These are phyloP conservation scores for Pyrrhosoma nymphula DNA, from an alignment of 2,888 invertebrate species.

Conservation along the genomic window DNA sequence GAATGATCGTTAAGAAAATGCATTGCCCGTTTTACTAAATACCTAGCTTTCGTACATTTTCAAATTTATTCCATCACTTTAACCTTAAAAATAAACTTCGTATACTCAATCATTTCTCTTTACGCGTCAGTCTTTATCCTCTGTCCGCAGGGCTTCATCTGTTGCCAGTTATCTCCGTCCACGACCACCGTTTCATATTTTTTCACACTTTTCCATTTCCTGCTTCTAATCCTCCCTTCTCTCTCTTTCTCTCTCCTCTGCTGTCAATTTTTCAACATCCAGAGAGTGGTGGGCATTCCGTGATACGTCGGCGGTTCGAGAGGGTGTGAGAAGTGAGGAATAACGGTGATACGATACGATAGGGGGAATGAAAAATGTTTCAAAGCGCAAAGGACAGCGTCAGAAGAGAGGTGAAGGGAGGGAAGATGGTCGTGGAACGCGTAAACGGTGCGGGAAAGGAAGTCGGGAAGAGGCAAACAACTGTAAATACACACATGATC, in stretches of 20 bases:
- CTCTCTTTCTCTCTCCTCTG: neutral
- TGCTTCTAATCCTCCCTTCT: neutral
- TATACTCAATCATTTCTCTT: too few relatives aligned
- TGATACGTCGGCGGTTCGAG: neutral
- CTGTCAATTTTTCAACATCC: neutral
- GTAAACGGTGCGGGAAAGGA: neutral
- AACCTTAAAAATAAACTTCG: too few relatives aligned
- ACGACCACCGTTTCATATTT: neutral
- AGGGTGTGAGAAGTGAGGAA: neutral
- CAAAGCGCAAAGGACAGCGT: neutral
- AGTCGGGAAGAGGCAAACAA: neutral
- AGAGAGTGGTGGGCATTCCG: neutral
- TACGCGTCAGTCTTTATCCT: neutral
- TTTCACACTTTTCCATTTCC: neutral
- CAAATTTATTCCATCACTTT: too few relatives aligned
- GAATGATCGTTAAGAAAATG: too few relatives aligned
- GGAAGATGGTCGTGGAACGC: neutral
- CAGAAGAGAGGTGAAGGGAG: conserved; percentile 16
- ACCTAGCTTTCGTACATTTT: too few relatives aligned
- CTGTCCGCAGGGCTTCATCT: neutral
- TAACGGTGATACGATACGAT: neutral
- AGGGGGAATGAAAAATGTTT: neutral
- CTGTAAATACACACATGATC: neutral
- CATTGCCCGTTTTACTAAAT: too few relatives aligned
- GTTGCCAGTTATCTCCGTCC: neutral